These are phyloP conservation scores for Phengaris alcon DNA, from an alignment of 2,888 invertebrate species.

Conservation along the genomic window DNA sequence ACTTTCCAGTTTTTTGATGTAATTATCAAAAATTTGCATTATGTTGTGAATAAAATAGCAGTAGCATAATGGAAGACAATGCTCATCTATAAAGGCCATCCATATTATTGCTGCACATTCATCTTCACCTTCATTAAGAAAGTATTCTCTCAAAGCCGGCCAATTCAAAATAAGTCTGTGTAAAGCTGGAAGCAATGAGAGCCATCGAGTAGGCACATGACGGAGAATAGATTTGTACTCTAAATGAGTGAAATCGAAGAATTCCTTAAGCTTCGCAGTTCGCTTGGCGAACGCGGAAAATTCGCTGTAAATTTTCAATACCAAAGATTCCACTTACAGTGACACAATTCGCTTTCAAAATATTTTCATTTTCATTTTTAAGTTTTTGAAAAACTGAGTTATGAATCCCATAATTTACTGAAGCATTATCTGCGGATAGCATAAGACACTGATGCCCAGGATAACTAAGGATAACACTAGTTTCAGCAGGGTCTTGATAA, in stretches of 20 bases:
- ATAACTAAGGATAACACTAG: no score
- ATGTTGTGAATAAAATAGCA: constrained; percentile 12
- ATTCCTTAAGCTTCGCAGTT: no score
- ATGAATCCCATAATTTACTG: no score
- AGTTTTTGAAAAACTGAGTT: no score
- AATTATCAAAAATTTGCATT: not conserved
- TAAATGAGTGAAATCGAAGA: not conserved
- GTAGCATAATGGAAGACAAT: constrained; percentile 21
- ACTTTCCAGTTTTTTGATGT: not conserved
- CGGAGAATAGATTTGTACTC: not conserved
- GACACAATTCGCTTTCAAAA: no score
- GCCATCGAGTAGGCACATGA: not conserved
- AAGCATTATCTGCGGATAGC: no score
- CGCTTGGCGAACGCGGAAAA: no score
- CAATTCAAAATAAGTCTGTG: not conserved
- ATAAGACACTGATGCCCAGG: no score
- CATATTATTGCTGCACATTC: constrained; percentile 9
- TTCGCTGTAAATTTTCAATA: no score
- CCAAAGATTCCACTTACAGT: no score
- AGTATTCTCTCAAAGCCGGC: constrained; percentile 13
- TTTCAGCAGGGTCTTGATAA: no score
- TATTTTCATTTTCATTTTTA: no score
- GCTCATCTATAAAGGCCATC: constrained; percentile 13
- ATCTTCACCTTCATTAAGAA: constrained; percentile 12
- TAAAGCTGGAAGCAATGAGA: constrained; percentile 13